Conservation (phyloP, 2,797 vertebrate genomes). For the Acestrorhynchus altus region DNA sequence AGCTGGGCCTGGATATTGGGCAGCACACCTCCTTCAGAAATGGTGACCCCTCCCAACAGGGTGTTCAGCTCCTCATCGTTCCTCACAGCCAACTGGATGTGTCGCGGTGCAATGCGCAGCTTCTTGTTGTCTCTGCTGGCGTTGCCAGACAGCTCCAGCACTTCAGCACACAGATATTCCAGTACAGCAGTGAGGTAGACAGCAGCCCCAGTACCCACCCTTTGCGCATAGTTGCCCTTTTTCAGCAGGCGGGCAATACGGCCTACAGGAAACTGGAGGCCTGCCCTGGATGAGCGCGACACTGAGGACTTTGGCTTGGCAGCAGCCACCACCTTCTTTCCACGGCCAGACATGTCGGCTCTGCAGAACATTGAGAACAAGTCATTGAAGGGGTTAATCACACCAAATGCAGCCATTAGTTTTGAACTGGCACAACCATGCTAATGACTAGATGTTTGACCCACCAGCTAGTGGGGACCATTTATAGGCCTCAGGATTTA, state of each 20-base stretch:
- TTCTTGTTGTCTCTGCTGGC: slow-evolving; percentile 77
- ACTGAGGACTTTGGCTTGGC: background rate
- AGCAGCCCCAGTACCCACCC: slow-evolving; percentile 68
- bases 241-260: slow-evolving; percentile 74
- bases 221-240: slow-evolving; percentile 65
- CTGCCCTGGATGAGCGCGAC: slow-evolving; percentile 69
- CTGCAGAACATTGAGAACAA: background rate
- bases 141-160: slow-evolving; percentile 80
- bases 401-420: too few species aligned
- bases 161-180: slow-evolving; percentile 81
- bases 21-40: slow-evolving; percentile 78
- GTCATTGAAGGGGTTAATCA: background rate
- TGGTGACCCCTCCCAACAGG: slow-evolving; percentile 72
- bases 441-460: too few species aligned
- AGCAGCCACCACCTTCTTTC: slow-evolving; percentile 71
- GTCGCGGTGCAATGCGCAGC: slow-evolving; percentile 75
- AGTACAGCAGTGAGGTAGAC: slow-evolving; percentile 78
- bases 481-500: too few species aligned
- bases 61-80: slow-evolving; percentile 79
- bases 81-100: slow-evolving; percentile 80
- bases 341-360: slow-evolving; percentile 79
- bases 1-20: slow-evolving; percentile 78
- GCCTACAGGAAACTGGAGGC: slow-evolving; percentile 79
- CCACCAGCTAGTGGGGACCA: too few species aligned
- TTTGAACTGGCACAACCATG: too few species aligned